These are phyloP conservation scores for Unio pictorum DNA, from an alignment of 2,888 invertebrate genomes.

Conservation along the genomic window DNA sequence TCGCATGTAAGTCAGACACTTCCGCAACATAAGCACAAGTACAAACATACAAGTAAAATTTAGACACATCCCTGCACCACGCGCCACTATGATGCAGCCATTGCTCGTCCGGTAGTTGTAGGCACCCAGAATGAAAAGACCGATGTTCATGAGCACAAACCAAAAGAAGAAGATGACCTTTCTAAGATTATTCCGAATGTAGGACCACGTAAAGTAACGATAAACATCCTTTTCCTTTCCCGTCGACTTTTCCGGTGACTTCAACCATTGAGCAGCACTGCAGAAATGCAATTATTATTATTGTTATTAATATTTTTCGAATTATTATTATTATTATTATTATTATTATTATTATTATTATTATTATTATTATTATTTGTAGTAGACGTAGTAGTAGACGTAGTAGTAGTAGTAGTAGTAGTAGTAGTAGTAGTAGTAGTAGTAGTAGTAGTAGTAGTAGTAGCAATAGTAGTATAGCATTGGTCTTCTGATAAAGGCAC, in stretches of 20 bases:
- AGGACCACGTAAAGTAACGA: conserved; percentile 86
- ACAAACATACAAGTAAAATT: conserved; percentile 94
- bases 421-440: too few relatives aligned
- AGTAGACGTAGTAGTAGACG: too few relatives aligned
- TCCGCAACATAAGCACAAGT: conserved; percentile 89
- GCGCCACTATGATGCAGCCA: conserved; percentile 74
- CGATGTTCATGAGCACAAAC: conserved; percentile 83
- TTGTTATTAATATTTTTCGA: background rate
- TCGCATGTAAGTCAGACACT: conserved; percentile 87
- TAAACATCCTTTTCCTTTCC: conserved; percentile 72
- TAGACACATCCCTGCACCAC: conserved; percentile 88
- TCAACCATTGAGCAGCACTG: conserved; percentile 94
- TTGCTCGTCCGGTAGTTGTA: conserved; percentile 45
- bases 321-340: background rate
- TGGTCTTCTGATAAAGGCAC: too few relatives aligned
- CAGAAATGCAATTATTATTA: conserved; percentile 41
- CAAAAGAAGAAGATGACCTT: conserved; percentile 78
- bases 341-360: background rate
- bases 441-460: too few relatives aligned
- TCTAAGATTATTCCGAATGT: conserved; percentile 87
- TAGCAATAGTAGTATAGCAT: too few relatives aligned
- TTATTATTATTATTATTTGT: too few relatives aligned
- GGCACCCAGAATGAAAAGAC: conserved; percentile 77
- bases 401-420: too few relatives aligned
- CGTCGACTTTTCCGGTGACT: conserved; percentile 77